These are phyloP conservation scores for Drosophila simulans DNA, from an alignment of 1,140 invertebrate species.

Conservation along the genomic window DNA sequence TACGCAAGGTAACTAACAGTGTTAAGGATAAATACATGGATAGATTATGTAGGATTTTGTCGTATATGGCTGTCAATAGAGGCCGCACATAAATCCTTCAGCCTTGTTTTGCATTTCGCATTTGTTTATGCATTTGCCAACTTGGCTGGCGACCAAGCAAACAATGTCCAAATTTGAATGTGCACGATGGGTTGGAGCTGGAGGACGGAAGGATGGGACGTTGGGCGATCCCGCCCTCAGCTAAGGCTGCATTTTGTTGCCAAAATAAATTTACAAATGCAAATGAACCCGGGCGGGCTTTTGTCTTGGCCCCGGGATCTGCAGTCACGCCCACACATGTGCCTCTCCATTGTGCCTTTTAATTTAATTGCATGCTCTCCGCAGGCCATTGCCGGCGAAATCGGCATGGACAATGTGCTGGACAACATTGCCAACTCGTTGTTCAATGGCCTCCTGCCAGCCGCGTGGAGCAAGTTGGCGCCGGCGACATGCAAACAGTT, in stretches of 20 bases:
- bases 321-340: constrained; percentile 60
- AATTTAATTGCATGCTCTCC: constrained; percentile 78
- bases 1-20: constrained; percentile 87
- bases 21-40: not conserved
- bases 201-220: not conserved
- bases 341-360: constrained; percentile 61
- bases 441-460: constrained; percentile 93
- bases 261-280: constrained; percentile 80
- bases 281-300: constrained; percentile 63
- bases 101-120: constrained; percentile 70
- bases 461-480: constrained; percentile 91
- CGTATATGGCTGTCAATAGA: constrained; percentile 46
- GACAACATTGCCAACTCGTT: constrained; percentile 92
- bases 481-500: constrained; percentile 94
- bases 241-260: constrained; percentile 63
- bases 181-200: constrained; percentile 9
- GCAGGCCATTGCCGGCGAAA: constrained; percentile 93
- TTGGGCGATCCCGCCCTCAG: not conserved
- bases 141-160: constrained; percentile 70
- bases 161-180: constrained; percentile 57
- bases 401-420: constrained; percentile 93
- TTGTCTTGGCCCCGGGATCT: constrained; percentile 59
- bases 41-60: constrained; percentile 9
- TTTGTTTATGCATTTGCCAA: constrained; percentile 80
- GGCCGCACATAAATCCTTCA: constrained; percentile 78